phyloP scores from a whole-genome alignment of 2,113 vertebrate species.

The Gambusia affinis region DNA sequence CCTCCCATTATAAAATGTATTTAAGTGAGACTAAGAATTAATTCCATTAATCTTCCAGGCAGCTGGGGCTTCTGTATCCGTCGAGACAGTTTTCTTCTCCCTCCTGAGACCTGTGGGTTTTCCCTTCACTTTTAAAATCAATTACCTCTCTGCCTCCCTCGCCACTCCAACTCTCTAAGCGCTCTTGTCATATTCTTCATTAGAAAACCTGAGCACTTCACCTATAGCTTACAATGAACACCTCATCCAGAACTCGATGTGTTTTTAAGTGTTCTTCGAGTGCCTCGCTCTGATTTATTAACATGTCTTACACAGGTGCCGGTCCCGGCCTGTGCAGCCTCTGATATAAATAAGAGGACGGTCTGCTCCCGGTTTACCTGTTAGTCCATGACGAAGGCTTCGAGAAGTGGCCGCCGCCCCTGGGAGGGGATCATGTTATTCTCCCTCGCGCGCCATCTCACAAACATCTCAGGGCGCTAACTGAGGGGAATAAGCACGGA shows the following conservation, averaged over 20 bases:
- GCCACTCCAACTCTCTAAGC: constrained; percentile 72
- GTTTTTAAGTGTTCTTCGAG: constrained; percentile 60
- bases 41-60: constrained; percentile 74
- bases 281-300: constrained; percentile 55
- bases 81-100: constrained; percentile 69
- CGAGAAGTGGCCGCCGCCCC: constrained; percentile 52
- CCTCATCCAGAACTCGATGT: constrained; percentile 56
- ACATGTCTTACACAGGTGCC: constrained; percentile 44
- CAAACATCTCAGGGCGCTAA: constrained; percentile 71
- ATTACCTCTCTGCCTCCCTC: constrained; percentile 78
- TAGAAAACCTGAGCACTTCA: constrained; percentile 75
- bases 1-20: constrained; percentile 71
- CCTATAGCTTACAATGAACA: constrained; percentile 60
- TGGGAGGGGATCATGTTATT: constrained; percentile 62
- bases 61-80: constrained; percentile 67
- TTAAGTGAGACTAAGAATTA: constrained; percentile 72
- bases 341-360: constrained; percentile 53
- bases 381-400: constrained; percentile 61
- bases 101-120: constrained; percentile 77
- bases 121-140: constrained; percentile 82
- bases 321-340: constrained; percentile 24
- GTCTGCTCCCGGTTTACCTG: constrained; percentile 49
- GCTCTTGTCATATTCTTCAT: constrained; percentile 78
- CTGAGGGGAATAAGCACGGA: constrained; percentile 73
- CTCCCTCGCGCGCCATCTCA: constrained; percentile 65